Evolutionary conservation across 2,888 invertebrate genomes (phyloP).

Genomic region (Podotricha telesiphe): DNA sequence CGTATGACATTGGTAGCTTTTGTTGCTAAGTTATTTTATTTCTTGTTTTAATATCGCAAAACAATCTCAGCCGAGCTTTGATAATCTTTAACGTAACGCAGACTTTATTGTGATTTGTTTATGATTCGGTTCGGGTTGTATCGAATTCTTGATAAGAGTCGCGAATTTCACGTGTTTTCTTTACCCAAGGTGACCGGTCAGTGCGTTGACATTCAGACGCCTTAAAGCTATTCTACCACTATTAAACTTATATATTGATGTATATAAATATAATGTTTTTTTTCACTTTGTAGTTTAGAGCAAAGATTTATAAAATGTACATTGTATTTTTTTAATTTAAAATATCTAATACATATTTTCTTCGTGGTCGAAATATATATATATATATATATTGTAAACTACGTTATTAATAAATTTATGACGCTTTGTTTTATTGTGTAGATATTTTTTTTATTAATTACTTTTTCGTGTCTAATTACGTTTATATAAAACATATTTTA

Average conservation of each 20-base stretch:
- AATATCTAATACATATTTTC: too few species aligned
- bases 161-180: constrained; percentile 61
- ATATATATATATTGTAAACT: too few species aligned
- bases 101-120: constrained; percentile 31
- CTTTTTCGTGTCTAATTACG: too few species aligned
- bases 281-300: too few species aligned
- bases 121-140: constrained; percentile 37
- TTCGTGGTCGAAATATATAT: too few species aligned
- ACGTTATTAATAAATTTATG: too few species aligned
- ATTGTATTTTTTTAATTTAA: too few species aligned
- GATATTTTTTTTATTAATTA: too few species aligned
- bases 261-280: too few species aligned
- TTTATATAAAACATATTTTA: too few species aligned
- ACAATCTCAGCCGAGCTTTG: not conserved
- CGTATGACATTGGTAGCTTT: constrained; percentile 1
- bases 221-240: constrained; percentile 47
- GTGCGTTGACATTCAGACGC: constrained; percentile 80
- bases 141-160: constrained; percentile 51
- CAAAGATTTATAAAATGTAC: too few species aligned
- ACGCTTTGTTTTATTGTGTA: too few species aligned
- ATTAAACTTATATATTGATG: not conserved
- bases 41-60: constrained; percentile 3
- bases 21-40: constrained; percentile 15
- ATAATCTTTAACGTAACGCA: constrained; percentile 17
- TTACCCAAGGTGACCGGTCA: constrained; percentile 75